A percentile compares a stretch with the other conserved stretches of the same genome.
phyloP scores from a whole-genome alignment of 2,797 vertebrate species.

The Ataeniobius toweri region DNA sequence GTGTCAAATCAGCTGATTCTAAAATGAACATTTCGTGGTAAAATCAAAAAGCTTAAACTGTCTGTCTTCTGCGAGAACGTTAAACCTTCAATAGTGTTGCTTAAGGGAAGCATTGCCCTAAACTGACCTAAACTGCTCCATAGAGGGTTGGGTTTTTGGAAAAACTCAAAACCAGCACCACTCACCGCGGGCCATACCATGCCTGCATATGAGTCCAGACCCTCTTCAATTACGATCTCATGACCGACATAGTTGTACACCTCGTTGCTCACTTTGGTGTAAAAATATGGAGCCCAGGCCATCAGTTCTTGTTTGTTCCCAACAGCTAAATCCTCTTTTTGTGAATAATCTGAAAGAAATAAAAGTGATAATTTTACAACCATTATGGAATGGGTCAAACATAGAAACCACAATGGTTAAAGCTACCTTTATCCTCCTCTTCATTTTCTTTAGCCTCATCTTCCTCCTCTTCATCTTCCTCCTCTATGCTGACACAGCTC shows the following conservation, averaged over 20 bases:
- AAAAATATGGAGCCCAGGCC: constrained; percentile 79
- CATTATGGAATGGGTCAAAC: neutral
- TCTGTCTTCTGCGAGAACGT: neutral
- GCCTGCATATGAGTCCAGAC: constrained; percentile 84
- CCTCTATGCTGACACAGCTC: neutral
- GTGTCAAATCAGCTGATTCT: neutral
- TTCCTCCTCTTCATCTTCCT: neutral
- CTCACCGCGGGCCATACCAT: constrained; percentile 91
- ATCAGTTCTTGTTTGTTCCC: constrained; percentile 13
- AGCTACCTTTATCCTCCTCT: constrained; percentile 32
- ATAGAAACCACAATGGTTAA: neutral
- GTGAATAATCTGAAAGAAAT: constrained; percentile 26
- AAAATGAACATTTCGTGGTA: neutral
- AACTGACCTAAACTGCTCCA: neutral
- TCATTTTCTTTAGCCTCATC: constrained; percentile 5
- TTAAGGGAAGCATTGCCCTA: neutral
- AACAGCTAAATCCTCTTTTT: constrained; percentile 12
- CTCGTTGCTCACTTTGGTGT: constrained; percentile 79
- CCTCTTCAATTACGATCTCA: constrained; percentile 85
- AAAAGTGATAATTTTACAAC: constrained; percentile 8
- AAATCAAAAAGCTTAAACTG: neutral
- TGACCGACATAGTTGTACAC: constrained; percentile 80
- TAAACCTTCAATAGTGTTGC: neutral
- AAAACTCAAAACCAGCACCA: neutral
- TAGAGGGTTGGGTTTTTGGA: neutral